Conservation (phyloP, 2,888 invertebrate species). For the Chloroclysta siterata region DNA sequence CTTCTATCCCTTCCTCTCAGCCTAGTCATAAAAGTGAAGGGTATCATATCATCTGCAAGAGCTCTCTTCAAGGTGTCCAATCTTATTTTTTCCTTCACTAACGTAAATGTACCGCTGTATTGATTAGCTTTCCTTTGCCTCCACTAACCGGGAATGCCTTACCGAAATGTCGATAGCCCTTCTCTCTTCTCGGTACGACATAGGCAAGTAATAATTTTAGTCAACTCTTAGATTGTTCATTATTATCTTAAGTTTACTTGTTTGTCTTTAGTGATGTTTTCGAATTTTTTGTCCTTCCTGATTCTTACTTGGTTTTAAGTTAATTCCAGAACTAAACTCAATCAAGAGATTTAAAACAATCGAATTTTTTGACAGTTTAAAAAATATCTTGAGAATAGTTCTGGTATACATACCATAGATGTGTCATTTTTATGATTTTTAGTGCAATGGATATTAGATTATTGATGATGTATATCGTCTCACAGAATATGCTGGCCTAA, state of each 20-base stretch:
- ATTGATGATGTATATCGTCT: no score
- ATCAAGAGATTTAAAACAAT: not conserved
- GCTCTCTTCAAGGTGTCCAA: conserved; percentile 3
- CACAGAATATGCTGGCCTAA: no score
- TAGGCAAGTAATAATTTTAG: conserved; percentile 33
- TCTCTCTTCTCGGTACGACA: conserved; percentile 32
- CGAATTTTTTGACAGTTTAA: no score
- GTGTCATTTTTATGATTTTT: no score
- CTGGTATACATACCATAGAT: no score
- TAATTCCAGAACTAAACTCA: not conserved
- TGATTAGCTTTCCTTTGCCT: conserved; percentile 34
- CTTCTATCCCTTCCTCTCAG: no score
- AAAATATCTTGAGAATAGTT: no score
- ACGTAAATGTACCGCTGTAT: conserved; percentile 25
- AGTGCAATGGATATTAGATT: no score
- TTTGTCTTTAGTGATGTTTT: conserved; percentile 5
- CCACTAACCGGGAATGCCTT: conserved; percentile 36
- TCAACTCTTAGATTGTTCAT: conserved; percentile 17
- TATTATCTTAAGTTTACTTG: conserved; percentile 11
- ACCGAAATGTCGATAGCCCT: conserved; percentile 34
- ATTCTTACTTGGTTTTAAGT: not conserved
- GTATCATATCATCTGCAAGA: conserved; percentile 1
- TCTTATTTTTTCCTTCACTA: conserved; percentile 22
- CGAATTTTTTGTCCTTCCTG: not conserved
- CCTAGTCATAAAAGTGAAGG: no score